Conservation (phyloP, 1,140 invertebrate genomes). For the Drosophila azteca region DNA sequence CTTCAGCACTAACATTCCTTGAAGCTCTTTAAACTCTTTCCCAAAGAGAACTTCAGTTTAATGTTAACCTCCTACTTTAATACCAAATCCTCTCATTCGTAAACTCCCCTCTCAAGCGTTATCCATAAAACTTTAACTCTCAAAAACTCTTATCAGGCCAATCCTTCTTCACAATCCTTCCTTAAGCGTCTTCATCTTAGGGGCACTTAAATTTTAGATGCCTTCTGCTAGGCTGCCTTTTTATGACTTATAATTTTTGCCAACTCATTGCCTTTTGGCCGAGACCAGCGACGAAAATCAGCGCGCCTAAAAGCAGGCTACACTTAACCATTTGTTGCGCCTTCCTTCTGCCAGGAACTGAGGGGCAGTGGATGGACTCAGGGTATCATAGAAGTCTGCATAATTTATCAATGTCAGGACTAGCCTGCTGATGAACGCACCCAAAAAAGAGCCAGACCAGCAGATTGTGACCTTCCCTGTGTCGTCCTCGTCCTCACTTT, state of each 20-base stretch:
- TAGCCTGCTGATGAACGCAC: constrained; percentile 67
- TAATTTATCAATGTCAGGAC: constrained; percentile 80
- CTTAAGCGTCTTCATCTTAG: constrained; percentile 49
- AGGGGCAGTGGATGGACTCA: too few species aligned
- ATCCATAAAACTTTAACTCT: constrained; percentile 40
- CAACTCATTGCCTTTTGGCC: constrained; percentile 65
- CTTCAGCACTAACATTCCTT: too few species aligned
- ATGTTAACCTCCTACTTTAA: background rate
- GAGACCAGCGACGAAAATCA: constrained; percentile 43
- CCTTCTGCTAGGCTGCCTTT: constrained; percentile 61
- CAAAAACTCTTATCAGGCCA: constrained; percentile 35
- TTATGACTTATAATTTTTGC: constrained; percentile 80
- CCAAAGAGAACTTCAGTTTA: too few species aligned
- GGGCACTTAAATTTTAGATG: constrained; percentile 77
- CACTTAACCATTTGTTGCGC: constrained; percentile 66
- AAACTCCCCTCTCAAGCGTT: background rate
- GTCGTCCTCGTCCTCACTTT: background rate
- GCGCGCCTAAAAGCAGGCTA: constrained; percentile 36
- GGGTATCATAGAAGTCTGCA: constrained; percentile 36
- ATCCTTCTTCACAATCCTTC: constrained; percentile 23
- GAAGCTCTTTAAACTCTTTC: too few species aligned
- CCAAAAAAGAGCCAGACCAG: constrained; percentile 55
- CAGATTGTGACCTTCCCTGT: constrained; percentile 56
- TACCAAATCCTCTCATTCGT: background rate
- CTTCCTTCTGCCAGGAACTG: background rate